These are phyloP conservation scores for Passer domesticus DNA, from an alignment of 2,113 vertebrate genomes.

Conservation along the genomic window DNA sequence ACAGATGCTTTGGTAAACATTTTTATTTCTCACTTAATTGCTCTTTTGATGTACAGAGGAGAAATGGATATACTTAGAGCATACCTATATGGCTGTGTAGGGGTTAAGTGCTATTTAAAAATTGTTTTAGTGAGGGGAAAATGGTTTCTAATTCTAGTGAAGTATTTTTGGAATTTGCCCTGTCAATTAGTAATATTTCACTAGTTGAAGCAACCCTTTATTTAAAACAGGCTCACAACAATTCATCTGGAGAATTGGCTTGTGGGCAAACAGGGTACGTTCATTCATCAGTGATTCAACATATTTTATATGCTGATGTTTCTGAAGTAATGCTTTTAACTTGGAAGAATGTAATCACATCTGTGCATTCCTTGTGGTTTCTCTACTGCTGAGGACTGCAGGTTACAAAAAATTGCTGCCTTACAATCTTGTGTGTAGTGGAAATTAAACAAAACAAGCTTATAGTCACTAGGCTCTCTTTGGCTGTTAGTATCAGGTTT, in stretches of 20 bases:
- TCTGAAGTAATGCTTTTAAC: conserved; percentile 41
- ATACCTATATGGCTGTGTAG: background rate
- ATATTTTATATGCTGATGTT: background rate
- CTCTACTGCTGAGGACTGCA: background rate
- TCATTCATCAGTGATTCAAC: conserved; percentile 9
- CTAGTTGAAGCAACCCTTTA: conserved; percentile 56
- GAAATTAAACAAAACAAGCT: background rate
- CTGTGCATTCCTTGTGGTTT: conserved; percentile 35
- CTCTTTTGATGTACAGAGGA: background rate
- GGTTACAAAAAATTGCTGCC: background rate
- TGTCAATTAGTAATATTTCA: conserved; percentile 57
- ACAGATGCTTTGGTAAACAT: background rate
- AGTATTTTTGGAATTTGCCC: conserved; percentile 63
- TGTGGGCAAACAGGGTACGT: conserved; percentile 14
- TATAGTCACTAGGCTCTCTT: background rate
- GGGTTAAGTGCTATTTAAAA: conserved; percentile 41
- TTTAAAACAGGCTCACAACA: conserved; percentile 38
- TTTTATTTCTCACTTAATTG: background rate
- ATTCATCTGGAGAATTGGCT: conserved; percentile 22
- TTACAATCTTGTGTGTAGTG: background rate
- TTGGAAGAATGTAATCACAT: conserved; percentile 1
- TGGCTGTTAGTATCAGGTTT: background rate
- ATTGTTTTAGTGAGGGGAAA: background rate
- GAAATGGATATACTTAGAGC: background rate
- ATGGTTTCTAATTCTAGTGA: conserved; percentile 27